Conservation (phyloP, 2,113 vertebrate species). For the Bos javanicus region DNA sequence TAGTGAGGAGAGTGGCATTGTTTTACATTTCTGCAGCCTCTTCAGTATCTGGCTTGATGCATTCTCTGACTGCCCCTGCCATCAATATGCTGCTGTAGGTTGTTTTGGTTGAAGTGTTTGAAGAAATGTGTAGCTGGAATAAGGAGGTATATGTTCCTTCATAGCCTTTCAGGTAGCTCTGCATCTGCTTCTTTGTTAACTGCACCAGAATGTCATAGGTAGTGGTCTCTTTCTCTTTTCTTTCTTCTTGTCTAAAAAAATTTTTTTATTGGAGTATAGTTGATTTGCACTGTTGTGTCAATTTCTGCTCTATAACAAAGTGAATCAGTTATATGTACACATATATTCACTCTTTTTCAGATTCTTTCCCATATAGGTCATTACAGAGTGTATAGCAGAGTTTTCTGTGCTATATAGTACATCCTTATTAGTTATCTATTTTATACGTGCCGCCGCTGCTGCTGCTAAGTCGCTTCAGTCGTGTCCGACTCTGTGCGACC, state of each 20-base stretch:
- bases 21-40: not conserved
- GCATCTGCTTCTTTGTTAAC: not conserved
- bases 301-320: not conserved
- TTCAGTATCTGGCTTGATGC: not conserved
- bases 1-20: not conserved
- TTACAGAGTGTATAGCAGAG: not conserved
- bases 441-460: not conserved
- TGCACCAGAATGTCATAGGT: not conserved
- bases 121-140: not conserved
- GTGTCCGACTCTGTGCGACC: too few relatives aligned
- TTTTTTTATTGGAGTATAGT: not conserved
- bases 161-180: not conserved
- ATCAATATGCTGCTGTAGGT: accelerated
- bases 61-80: not conserved
- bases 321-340: not conserved
- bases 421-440: not conserved
- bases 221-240: not conserved
- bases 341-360: not conserved
- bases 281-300: not conserved
- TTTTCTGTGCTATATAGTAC: not conserved
- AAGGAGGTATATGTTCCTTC: not conserved
- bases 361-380: not conserved
- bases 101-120: not conserved
- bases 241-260: not conserved
- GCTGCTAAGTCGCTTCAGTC: too few relatives aligned